Base-by-base conservation (phyloP, 1,140 invertebrate genomes). In the Cryptotermes secundus region DNA sequence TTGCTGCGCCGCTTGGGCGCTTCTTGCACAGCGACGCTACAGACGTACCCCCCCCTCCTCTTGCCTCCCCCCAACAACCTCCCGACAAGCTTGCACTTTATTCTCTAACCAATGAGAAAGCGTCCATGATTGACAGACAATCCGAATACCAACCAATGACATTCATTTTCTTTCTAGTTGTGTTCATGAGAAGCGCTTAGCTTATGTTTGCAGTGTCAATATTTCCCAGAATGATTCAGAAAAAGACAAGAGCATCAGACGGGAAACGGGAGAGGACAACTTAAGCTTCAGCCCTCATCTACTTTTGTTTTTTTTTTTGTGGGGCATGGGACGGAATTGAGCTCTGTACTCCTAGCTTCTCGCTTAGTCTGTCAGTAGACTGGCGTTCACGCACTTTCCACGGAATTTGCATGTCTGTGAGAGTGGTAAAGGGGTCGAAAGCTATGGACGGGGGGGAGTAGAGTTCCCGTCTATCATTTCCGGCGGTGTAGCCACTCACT, bases 121-220 rank as follows among this genome's bases (percentile, higher is more conserved):
- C n/a, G 26, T 72, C n/a, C 59, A 72, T 72, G 59, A 72, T 72
- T 72, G 59, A 72, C 59, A 72, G 59, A 72, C 59, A 72, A 72
- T 72, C 59, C 59, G 59, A 4, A 72, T 31, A 31, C 59, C 59
- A 31, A 72, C 59, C 59, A 72, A 72, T 72, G 59, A 72, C 59
- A 72, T 31, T 72, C 59, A 72, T 72, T 72, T 72, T 72, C 59
- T n/a, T 72, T 72, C 59, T 31, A 72, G 59, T 72, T 31, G 59
- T 72, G 59, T 31, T n/a, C 6, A 72, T 72, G 59, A 3, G 59
- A 14, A 72, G 26, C 59, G 26, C 31, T 72, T 72, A 72, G 59
- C 59, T 72, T 72, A 31, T 72, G 59, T 72, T 72, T 72, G 59
- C 59, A 72, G 26, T 72, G 59, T 72, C 59, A 72, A 72, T 72